phyloP scores from a whole-genome alignment of 1,140 invertebrate species.

The Adelges cooleyi region DNA sequence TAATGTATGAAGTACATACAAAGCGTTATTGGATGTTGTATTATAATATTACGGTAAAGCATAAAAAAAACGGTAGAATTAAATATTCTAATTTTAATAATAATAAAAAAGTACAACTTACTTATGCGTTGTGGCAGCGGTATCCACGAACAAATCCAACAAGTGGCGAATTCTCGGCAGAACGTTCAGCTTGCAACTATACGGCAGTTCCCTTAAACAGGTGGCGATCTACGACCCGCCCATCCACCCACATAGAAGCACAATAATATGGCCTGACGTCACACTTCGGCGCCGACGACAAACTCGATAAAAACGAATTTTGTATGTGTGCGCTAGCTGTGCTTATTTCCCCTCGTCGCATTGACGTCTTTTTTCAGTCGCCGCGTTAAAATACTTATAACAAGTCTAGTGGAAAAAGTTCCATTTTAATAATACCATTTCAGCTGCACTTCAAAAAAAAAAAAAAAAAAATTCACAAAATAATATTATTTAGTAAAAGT shows the following conservation, averaged over 20 bases:
- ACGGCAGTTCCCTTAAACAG: conserved; percentile 9
- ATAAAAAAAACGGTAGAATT: too few species aligned
- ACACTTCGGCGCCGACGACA: conserved; percentile 26
- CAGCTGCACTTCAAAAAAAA: too few species aligned
- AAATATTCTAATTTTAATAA: neutral
- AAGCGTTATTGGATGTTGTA: too few species aligned
- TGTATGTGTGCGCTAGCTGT: neutral
- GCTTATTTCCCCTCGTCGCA: conserved; percentile 4
- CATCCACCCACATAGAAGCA: conserved; percentile 5
- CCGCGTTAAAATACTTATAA: too few species aligned
- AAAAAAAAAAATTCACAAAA: too few species aligned
- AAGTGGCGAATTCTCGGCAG: conserved; percentile 23
- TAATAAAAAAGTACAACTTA: neutral
- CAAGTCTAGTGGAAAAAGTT: too few species aligned
- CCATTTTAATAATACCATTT: too few species aligned
- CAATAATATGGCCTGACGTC: conserved; percentile 20
- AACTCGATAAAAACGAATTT: conserved; percentile 24
- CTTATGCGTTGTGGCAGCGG: too few species aligned
- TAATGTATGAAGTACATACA: too few species aligned
- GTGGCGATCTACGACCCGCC: conserved; percentile 20
- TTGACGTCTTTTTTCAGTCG: neutral
- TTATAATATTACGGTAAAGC: too few species aligned
- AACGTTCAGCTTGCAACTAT: conserved; percentile 19
- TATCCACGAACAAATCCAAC: conserved; percentile 13
- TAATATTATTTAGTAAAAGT: too few species aligned